Evolutionary conservation across 2,113 vertebrate genomes (phyloP).

Genomic region (Eptesicus fuscus): DNA sequence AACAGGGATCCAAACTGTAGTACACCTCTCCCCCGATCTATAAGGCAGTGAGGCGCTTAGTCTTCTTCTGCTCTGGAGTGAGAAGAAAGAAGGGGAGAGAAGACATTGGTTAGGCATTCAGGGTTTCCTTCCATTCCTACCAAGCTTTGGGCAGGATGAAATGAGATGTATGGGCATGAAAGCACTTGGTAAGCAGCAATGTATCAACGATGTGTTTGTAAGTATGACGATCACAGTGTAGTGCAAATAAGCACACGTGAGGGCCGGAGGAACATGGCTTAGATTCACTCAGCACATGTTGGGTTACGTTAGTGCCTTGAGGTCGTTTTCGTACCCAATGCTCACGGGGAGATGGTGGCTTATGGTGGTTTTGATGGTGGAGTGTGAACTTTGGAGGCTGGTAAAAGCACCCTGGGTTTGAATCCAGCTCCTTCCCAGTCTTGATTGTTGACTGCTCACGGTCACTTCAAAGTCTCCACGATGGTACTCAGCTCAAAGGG

Average conservation of each 20-base stretch:
- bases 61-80: not conserved
- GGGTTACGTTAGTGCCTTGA: not conserved
- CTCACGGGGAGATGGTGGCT: not conserved
- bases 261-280: not conserved
- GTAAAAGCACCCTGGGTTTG: not conserved
- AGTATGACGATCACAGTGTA: not conserved
- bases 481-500: not conserved
- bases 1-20: not conserved
- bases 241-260: not conserved
- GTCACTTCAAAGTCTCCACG: not conserved
- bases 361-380: not conserved
- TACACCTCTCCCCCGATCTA: not conserved
- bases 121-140: not conserved
- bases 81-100: not conserved
- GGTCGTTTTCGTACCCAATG: not conserved
- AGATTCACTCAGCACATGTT: not conserved
- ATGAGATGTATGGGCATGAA: not conserved
- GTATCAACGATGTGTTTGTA: not conserved
- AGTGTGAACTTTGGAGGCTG: not conserved
- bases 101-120: not conserved
- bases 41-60: fast-evolving
- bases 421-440: not conserved
- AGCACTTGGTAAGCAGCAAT: not conserved
- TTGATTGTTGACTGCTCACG: not conserved
- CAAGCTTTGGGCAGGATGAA: not conserved